Evolutionary conservation across 53 echinoderm and acorn worm genomes (phyloP).

Genomic region (Holothuria scabra): DNA sequence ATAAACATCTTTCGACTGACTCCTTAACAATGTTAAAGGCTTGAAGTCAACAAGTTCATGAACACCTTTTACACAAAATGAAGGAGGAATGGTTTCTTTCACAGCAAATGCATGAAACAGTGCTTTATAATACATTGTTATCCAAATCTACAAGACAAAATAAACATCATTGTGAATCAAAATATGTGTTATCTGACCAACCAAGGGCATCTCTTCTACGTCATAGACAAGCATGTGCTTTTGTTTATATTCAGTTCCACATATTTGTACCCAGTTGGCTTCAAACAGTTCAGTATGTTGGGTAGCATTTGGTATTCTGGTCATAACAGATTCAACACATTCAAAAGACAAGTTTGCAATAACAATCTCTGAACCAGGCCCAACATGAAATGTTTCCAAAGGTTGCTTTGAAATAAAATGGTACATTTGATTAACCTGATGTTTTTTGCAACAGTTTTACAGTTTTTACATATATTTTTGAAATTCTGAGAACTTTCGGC

Average conservation of each 20-base stretch:
- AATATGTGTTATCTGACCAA: conserved; percentile 25
- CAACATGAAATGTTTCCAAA: conserved; percentile 48
- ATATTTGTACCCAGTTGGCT: not conserved
- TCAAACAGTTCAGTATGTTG: conserved; percentile 29
- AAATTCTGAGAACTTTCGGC: conserved; percentile 47
- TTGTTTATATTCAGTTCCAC: not conserved
- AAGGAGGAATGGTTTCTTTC: conserved; percentile 28
- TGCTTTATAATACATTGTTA: conserved; percentile 47
- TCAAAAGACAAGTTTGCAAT: conserved; percentile 7
- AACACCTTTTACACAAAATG: conserved; percentile 28
- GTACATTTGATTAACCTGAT: conserved; percentile 13
- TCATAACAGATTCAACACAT: not conserved
- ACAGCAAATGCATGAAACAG: conserved; percentile 48
- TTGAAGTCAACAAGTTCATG: conserved; percentile 62
- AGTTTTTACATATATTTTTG: conserved; percentile 61
- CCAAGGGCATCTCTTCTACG: not conserved
- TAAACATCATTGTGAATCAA: conserved; percentile 5
- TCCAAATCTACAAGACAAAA: conserved; percentile 36
- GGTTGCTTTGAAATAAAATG: conserved; percentile 21
- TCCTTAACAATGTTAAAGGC: conserved; percentile 57
- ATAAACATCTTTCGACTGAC: conserved; percentile 44
- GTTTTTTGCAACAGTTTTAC: conserved; percentile 50
- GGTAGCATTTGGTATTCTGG: conserved; percentile 6
- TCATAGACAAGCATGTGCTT: not conserved
- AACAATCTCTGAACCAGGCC: conserved; percentile 21